phyloP scores from a whole-genome alignment of 2,113 vertebrate genomes.

The Vidua chalybeata region DNA sequence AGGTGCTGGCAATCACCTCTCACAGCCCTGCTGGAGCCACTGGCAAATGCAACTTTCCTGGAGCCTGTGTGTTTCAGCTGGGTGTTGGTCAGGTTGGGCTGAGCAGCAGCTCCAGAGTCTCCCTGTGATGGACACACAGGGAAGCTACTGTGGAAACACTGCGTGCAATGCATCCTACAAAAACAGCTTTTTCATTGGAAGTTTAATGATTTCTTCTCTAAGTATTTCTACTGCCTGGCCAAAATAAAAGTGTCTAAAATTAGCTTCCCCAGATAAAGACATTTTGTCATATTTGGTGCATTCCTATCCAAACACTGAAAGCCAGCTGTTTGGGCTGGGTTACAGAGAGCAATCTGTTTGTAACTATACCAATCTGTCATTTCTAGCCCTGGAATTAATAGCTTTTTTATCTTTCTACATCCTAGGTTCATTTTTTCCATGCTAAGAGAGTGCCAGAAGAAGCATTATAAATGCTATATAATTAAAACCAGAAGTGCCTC shows the following conservation, averaged over 20 bases:
- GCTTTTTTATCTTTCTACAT: conserved; percentile 35
- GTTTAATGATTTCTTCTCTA: background rate
- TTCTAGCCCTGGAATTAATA: conserved; percentile 19
- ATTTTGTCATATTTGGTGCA: conserved; percentile 53
- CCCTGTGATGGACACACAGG: fast-evolving
- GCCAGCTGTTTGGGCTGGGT: conserved; percentile 24
- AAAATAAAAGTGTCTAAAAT: conserved; percentile 28
- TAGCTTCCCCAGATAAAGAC: conserved; percentile 39
- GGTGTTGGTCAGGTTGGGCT: background rate
- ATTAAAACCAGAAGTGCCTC: conserved; percentile 56
- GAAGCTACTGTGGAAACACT: background rate
- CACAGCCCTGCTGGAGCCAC: background rate
- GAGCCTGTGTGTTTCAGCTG: fast-evolving
- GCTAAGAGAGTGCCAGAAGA: conserved; percentile 17
- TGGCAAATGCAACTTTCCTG: fast-evolving
- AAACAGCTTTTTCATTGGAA: background rate
- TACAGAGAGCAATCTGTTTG: background rate
- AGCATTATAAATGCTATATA: conserved; percentile 13
- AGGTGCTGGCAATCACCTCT: background rate
- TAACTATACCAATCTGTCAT: background rate
- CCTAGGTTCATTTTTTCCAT: conserved; percentile 46
- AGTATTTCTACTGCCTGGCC: background rate
- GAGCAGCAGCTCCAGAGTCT: fast-evolving
- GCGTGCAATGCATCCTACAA: background rate
- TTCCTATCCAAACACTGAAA: background rate